Percentiles rank a stretch among this genome's conserved stretches.
Conservation (phyloP, 2,888 invertebrate genomes). For the Plagiodera versicolora region DNA sequence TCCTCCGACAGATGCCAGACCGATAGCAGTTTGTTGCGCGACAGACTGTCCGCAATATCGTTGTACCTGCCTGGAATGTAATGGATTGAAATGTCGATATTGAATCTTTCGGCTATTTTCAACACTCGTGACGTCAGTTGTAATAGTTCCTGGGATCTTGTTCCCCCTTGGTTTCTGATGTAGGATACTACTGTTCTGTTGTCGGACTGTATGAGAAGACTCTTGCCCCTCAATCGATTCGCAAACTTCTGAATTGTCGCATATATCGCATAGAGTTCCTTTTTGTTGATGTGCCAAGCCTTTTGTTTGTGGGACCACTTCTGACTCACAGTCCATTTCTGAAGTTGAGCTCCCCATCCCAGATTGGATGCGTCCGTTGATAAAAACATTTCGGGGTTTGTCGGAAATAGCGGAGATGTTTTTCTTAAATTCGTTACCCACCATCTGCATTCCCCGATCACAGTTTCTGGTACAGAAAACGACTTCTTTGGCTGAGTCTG, state of each 20-base stretch:
- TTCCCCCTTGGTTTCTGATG: slow-evolving; percentile 28
- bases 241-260: slow-evolving; percentile 3
- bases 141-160: slow-evolving; percentile 17
- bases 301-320: slow-evolving; percentile 22
- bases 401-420: slow-evolving; percentile 16
- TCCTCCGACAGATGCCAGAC: slow-evolving; percentile 31
- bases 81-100: slow-evolving; percentile 18
- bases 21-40: slow-evolving; percentile 16
- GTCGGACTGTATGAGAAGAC: slow-evolving; percentile 29
- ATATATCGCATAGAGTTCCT: slow-evolving; percentile 28
- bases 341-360: slow-evolving; percentile 28
- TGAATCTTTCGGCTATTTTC: slow-evolving; percentile 11
- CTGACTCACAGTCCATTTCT: slow-evolving; percentile 1
- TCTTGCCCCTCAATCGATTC: slow-evolving; percentile 3
- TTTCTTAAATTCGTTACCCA: slow-evolving; percentile 21
- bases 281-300: slow-evolving; percentile 30
- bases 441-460: slow-evolving; percentile 17
- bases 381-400: slow-evolving; percentile 22
- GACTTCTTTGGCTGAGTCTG: not conserved
- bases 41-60: not conserved
- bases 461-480: not conserved
- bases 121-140: slow-evolving; percentile 8
- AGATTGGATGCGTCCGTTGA: slow-evolving; percentile 27
- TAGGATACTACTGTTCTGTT: slow-evolving; percentile 31
- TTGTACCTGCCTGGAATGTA: slow-evolving; percentile 31